Evolutionary conservation across 2,888 invertebrate genomes (phyloP).

Genomic region (Agrochola lychnidis): DNA sequence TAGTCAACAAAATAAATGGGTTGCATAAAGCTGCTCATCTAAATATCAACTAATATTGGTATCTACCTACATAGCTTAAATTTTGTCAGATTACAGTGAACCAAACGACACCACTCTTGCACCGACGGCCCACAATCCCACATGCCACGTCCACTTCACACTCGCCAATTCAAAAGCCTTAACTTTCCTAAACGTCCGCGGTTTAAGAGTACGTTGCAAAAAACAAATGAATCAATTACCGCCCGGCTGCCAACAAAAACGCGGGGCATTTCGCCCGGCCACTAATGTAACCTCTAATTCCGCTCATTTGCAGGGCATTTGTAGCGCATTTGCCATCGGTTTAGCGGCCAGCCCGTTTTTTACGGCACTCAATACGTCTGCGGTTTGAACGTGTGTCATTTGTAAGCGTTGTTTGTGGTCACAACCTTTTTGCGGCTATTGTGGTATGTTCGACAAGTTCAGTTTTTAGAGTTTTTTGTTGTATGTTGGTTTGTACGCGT

Average conservation of each 20-base stretch:
- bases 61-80: neutral
- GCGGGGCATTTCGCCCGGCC: slow-evolving; percentile 59
- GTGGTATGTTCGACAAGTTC: slow-evolving; percentile 48
- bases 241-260: slow-evolving; percentile 64
- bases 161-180: slow-evolving; percentile 28
- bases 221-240: slow-evolving; percentile 71
- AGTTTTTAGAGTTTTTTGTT: slow-evolving; percentile 41
- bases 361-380: slow-evolving; percentile 56
- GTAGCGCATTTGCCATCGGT: slow-evolving; percentile 67
- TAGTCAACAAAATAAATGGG: neutral
- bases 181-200: slow-evolving; percentile 49
- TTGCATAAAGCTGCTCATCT: neutral
- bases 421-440: slow-evolving; percentile 54
- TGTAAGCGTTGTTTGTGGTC: slow-evolving; percentile 60
- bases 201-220: slow-evolving; percentile 58
- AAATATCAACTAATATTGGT: neutral
- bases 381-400: slow-evolving; percentile 59
- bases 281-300: slow-evolving; percentile 70
- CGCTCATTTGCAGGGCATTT: slow-evolving; percentile 71
- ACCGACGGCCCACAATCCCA: neutral
- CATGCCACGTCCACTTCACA: slow-evolving; percentile 20
- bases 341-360: slow-evolving; percentile 66
- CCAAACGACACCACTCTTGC: neutral
- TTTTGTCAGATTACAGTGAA: neutral
- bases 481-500: slow-evolving; percentile 1